phyloP scores from a whole-genome alignment of 2,797 vertebrate species.

The Acrossocheilus wenchowensis region DNA sequence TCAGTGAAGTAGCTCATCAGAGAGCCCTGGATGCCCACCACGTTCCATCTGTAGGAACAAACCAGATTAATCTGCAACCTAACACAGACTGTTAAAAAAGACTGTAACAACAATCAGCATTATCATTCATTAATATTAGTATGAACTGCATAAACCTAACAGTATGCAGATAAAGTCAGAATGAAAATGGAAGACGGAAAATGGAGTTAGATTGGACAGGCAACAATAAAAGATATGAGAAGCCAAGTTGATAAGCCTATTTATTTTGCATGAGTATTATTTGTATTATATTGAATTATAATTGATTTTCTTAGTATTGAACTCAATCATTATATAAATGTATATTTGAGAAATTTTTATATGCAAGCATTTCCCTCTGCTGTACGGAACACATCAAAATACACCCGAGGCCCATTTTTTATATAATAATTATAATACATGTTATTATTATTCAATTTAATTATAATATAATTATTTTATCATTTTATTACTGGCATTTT shows the following conservation, averaged over 20 bases:
- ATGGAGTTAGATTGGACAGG: background rate
- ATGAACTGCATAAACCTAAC: background rate
- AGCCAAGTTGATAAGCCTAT: background rate
- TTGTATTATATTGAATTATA: background rate
- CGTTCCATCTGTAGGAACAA: slow-evolving; percentile 87
- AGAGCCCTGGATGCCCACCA: slow-evolving; percentile 94
- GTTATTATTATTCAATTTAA: background rate
- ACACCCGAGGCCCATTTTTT: background rate
- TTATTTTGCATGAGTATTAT: background rate
- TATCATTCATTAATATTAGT: background rate
- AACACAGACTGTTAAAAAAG: background rate
- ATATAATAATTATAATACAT: background rate
- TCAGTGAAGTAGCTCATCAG: slow-evolving; percentile 95
- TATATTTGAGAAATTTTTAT: background rate
- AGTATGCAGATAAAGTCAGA: background rate
- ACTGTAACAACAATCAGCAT: background rate
- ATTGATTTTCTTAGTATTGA: background rate
- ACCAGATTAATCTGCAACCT: background rate
- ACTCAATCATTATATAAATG: background rate
- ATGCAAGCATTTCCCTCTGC: background rate
- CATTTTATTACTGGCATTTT: background rate
- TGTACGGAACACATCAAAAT: background rate
- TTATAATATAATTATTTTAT: background rate
- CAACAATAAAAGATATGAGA: background rate
- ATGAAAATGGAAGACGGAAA: background rate